phyloP scores from a whole-genome alignment of 2,113 vertebrate genomes.

The Hippolais icterina region DNA sequence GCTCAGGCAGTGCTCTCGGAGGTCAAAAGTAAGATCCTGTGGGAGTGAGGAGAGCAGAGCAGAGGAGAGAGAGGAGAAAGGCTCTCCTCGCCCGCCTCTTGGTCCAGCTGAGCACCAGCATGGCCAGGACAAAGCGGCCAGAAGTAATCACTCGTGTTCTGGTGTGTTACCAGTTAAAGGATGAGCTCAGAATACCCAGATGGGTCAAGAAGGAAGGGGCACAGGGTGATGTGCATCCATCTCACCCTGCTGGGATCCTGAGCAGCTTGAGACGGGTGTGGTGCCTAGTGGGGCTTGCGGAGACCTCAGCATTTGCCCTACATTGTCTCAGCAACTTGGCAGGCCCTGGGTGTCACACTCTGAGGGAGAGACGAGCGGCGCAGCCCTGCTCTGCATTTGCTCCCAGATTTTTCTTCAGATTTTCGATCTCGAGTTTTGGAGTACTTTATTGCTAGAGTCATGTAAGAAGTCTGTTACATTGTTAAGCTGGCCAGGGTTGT shows the following conservation, averaged over 20 bases:
- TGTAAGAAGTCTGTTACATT: background rate
- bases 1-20: background rate
- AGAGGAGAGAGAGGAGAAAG: background rate
- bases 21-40: background rate
- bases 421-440: background rate
- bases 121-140: background rate
- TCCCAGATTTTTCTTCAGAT: background rate
- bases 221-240: background rate
- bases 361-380: fast-evolving
- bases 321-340: fast-evolving
- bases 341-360: background rate
- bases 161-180: background rate
- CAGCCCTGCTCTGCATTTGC: background rate
- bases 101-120: background rate
- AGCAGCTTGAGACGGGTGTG: fast-evolving
- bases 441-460: background rate
- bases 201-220: background rate
- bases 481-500: background rate
- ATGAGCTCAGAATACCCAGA: background rate
- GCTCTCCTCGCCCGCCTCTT: background rate
- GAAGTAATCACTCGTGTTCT: fast-evolving
- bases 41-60: background rate
- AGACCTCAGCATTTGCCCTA: background rate
- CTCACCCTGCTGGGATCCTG: background rate
- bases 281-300: background rate